Percentiles rank a stretch among this genome's conserved stretches.
Evolutionary conservation across 2,888 invertebrate species (phyloP).

Genomic region (Drosophila prolongata): DNA sequence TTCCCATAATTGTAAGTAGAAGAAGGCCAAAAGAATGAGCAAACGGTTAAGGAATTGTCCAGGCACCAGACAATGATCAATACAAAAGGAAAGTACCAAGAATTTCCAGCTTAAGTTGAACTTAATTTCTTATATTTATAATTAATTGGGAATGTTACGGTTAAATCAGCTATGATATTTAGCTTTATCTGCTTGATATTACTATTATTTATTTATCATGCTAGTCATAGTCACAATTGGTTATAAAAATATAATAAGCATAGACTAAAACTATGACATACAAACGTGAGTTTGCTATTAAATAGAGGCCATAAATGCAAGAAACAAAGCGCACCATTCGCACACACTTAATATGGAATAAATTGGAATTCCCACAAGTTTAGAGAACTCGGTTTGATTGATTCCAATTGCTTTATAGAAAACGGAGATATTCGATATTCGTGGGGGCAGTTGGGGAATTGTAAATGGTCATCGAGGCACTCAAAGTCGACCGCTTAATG

Average conservation of each 20-base stretch:
- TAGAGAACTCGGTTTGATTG: neutral
- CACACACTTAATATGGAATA: neutral
- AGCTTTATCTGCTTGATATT: too few relatives aligned
- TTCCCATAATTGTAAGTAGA: constrained; percentile 45
- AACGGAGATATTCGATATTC: neutral
- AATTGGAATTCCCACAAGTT: constrained; percentile 16
- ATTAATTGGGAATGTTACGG: too few relatives aligned
- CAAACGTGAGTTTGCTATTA: neutral
- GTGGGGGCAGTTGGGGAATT: constrained; percentile 12
- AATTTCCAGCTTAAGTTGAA: too few relatives aligned
- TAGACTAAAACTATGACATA: too few relatives aligned
- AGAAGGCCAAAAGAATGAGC: neutral
- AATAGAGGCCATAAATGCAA: neutral
- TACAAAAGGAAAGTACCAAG: neutral
- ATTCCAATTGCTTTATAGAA: constrained; percentile 3
- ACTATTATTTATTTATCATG: too few relatives aligned
- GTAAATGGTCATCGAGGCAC: constrained; percentile 8
- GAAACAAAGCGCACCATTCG: neutral
- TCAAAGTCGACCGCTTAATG: constrained; percentile 3
- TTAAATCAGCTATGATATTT: too few relatives aligned
- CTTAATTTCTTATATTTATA: too few relatives aligned
- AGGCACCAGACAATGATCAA: neutral
- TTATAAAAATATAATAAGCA: too few relatives aligned
- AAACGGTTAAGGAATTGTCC: neutral
- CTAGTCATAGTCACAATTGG: too few relatives aligned